Evolutionary conservation across 2,888 invertebrate genomes (phyloP), one percentile per base, ranked within the genome.

Genomic region (Dyspetes luteomarginatus): DNA sequence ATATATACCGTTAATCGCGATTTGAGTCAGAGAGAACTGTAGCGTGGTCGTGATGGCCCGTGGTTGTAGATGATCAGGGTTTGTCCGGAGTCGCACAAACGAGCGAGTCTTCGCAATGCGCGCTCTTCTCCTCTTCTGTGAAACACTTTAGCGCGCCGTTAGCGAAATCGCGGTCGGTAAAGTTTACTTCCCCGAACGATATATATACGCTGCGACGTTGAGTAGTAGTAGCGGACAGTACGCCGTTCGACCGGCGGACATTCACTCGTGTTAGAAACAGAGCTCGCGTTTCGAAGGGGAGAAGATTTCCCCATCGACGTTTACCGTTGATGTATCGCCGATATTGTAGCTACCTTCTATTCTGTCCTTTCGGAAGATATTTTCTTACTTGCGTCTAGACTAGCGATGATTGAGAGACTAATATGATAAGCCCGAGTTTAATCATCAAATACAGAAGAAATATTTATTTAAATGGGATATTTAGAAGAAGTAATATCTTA

Each of bases 331-430:
- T 87, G 87, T 87, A 90, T 89, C 86, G 90, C 90, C 90, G 90
- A 90, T 90, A 89, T 77, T 88, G 89, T 86, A 90, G 90, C 86
- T 86, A 85, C 88, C 90, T 90, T 88, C 89, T 86, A 89, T 89
- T 88, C 84, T 88, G 81, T 69, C 62, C 55, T 69, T 65, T 41
- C 50, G 60, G 22, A 69, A 1, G 36, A 19, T 36, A 4, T 73
- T 15, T 56, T 26, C 36, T 30, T 15, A 17, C 24, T 24, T 36
- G n/a, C 17, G 48, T 36, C 36, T n/a, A n/a, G n/a, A n/a, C n/a
- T n/a, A n/a, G n/a, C n/a, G n/a, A n/a, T n/a, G n/a, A n/a, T n/a
- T n/a, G n/a, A n/a, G n/a, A n/a, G n/a, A n/a, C n/a, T n/a, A n/a
- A n/a, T n/a, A n/a, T n/a, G n/a, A n/a, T n/a, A n/a, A n/a, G n/a